Conservation (phyloP, 2,888 invertebrate species). For the Drosophila nigritarsus region DNA sequence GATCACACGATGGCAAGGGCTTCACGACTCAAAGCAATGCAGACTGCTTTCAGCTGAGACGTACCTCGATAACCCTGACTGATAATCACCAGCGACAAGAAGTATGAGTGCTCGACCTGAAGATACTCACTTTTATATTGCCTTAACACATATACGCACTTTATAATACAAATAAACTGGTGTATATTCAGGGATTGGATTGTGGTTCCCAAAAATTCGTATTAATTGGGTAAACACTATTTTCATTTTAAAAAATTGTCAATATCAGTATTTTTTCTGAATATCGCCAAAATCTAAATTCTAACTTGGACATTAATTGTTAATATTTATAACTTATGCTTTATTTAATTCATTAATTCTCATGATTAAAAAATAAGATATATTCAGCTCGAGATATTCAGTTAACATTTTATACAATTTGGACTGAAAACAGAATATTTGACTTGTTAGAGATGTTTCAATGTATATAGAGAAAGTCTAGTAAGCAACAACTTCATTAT, state of each 20-base stretch:
- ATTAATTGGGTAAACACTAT: not conserved
- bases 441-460: not conserved
- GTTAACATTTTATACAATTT: not conserved
- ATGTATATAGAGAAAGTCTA: not conserved
- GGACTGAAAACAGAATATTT: not conserved
- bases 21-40: not conserved
- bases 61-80: not conserved
- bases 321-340: not conserved
- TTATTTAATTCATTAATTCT: not conserved
- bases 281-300: too few relatives aligned
- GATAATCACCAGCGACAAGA: constrained; percentile 33
- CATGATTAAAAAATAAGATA: not conserved
- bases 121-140: not conserved
- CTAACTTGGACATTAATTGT: too few relatives aligned
- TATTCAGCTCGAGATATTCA: not conserved
- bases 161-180: not conserved
- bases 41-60: not conserved
- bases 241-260: not conserved
- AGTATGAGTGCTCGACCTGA: not conserved
- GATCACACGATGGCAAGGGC: not conserved
- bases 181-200: not conserved
- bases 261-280: too few relatives aligned
- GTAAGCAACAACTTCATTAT: not conserved
- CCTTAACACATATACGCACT: not conserved
- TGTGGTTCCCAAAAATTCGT: not conserved